These are phyloP conservation scores for Melipona quadrifasciata DNA, from an alignment of 1,140 invertebrate species.

Conservation along the genomic window DNA sequence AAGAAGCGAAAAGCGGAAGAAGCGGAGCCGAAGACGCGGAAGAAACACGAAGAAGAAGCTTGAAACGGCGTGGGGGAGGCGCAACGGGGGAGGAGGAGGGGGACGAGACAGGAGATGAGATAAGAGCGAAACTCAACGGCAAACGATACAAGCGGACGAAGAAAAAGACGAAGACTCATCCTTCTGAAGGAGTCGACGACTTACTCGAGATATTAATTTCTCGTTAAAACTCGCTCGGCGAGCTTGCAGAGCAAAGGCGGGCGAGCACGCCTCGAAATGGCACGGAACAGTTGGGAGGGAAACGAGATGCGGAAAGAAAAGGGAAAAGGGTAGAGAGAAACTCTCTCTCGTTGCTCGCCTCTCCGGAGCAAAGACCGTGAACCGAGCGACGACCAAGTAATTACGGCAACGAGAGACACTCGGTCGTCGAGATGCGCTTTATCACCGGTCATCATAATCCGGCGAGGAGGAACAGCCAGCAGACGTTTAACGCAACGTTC, in stretches of 20 bases:
- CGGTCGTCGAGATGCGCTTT: slow-evolving; percentile 58
- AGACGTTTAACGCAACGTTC: not conserved
- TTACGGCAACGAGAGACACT: slow-evolving; percentile 50
- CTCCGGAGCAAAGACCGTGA: slow-evolving; percentile 50
- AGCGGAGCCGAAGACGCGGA: no score
- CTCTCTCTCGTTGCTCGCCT: slow-evolving; percentile 28
- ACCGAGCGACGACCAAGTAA: slow-evolving; percentile 55
- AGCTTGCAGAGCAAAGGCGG: slow-evolving; percentile 39
- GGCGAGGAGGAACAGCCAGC: not conserved
- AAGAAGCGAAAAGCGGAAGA: not conserved
- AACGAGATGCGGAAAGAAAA: slow-evolving; percentile 10
- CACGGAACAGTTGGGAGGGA: slow-evolving; percentile 11
- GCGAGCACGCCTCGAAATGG: slow-evolving; percentile 45
- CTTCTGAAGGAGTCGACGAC: slow-evolving; percentile 51
- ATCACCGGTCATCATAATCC: slow-evolving; percentile 60
- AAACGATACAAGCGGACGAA: slow-evolving; percentile 21
- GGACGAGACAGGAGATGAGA: not conserved
- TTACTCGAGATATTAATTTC: slow-evolving; percentile 68
- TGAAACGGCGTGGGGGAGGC: not conserved
- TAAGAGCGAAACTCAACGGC: no score
- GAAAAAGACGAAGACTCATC: slow-evolving; percentile 18
- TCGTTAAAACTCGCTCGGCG: slow-evolving; percentile 66
- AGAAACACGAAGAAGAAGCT: not conserved
- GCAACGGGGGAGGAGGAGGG: not conserved
- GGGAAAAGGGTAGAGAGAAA: slow-evolving; percentile 40